These are phyloP conservation scores for Pristionchus japonicus DNA, from an alignment of 2,888 invertebrate genomes.

Conservation along the genomic window DNA sequence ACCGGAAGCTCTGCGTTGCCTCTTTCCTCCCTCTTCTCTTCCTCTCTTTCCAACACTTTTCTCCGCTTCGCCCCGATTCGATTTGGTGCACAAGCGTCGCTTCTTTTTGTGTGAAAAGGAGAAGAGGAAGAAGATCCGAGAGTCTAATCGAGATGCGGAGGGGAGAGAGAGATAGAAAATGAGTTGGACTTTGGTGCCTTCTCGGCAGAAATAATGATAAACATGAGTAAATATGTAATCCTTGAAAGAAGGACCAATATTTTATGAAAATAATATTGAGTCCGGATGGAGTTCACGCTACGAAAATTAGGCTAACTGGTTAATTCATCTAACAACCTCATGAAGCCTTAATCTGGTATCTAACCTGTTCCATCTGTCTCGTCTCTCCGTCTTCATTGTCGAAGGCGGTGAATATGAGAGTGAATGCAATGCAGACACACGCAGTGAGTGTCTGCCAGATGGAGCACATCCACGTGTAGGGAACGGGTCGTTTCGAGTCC, in stretches of 20 bases:
- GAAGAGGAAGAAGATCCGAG: not conserved
- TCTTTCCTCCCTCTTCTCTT: not conserved
- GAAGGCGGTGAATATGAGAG: conserved; percentile 61
- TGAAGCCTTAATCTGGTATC: not conserved
- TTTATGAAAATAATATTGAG: too few relatives aligned
- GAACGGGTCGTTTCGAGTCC: conserved; percentile 6
- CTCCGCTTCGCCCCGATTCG: not conserved
- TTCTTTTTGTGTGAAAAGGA: conserved; percentile 4
- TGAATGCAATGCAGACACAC: conserved; percentile 51
- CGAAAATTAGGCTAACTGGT: too few relatives aligned
- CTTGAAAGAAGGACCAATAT: too few relatives aligned
- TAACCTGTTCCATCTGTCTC: conserved; percentile 54
- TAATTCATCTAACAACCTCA: too few relatives aligned
- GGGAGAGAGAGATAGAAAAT: not conserved
- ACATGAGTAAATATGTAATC: too few relatives aligned
- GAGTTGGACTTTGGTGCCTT: not conserved
- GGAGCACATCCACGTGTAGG: conserved; percentile 50
- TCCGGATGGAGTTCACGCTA: too few relatives aligned
- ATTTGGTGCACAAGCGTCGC: not conserved
- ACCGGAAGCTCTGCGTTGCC: conserved; percentile 1
- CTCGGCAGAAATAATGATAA: too few relatives aligned
- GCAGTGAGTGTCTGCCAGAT: conserved; percentile 60
- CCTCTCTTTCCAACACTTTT: not conserved
- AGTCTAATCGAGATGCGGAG: not conserved
- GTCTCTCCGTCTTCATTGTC: conserved; percentile 56